Conservation (phyloP, 2,113 vertebrate species). For the Thamnaconus septentrionalis region DNA sequence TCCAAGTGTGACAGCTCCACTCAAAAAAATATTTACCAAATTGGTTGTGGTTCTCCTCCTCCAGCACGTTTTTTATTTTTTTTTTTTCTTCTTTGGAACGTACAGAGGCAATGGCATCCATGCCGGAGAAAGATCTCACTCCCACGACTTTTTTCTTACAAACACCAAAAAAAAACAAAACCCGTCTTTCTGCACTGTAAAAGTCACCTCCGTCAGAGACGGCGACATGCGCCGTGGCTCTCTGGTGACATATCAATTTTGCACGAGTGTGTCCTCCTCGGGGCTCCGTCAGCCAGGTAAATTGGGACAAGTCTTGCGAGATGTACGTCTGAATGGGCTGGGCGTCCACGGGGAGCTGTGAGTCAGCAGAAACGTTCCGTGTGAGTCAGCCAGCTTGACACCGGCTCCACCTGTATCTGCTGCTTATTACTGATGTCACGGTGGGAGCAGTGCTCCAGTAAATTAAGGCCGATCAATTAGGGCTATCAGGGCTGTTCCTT, state of each 20-base stretch:
- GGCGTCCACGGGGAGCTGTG: constrained; percentile 21
- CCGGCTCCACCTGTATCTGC: constrained; percentile 26
- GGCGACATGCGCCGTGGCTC: too few relatives aligned
- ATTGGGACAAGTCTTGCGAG: not conserved
- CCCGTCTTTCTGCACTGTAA: too few relatives aligned
- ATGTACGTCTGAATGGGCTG: constrained; percentile 26
- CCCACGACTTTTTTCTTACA: constrained; percentile 6
- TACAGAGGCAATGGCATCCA: too few relatives aligned
- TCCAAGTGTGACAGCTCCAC: not conserved
- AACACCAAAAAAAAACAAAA: not conserved
- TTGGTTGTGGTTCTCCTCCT: not conserved
- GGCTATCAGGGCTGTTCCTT: constrained; percentile 38
- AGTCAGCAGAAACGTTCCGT: constrained; percentile 54
- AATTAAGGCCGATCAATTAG: constrained; percentile 35
- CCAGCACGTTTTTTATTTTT: constrained; percentile 5
- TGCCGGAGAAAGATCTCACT: not conserved
- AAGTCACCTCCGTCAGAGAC: too few relatives aligned
- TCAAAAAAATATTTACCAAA: not conserved
- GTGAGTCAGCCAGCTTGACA: constrained; percentile 37
- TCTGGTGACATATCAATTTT: too few relatives aligned
- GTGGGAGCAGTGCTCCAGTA: constrained; percentile 34
- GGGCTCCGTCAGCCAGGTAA: not conserved
- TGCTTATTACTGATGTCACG: constrained; percentile 36
- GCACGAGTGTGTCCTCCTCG: too few relatives aligned
- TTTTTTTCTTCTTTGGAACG: not conserved